Evolutionary conservation across 2,888 invertebrate genomes (phyloP).

Genomic region (Onchidella celtica): DNA sequence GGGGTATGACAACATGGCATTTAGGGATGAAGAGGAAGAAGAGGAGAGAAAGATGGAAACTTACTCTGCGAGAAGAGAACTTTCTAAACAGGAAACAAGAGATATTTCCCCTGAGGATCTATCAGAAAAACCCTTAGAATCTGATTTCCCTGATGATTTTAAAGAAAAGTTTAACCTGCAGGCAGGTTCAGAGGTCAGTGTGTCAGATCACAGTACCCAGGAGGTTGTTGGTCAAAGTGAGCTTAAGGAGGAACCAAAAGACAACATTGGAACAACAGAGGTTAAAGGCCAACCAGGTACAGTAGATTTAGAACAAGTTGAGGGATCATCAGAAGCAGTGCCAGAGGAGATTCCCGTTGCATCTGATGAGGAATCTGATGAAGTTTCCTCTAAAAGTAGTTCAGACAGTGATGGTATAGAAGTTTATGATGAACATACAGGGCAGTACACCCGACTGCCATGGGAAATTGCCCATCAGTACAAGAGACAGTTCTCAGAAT

Average conservation of each 20-base stretch:
- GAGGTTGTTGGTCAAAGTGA: neutral
- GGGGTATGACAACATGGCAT: constrained; percentile 81
- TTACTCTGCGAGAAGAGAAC: constrained; percentile 4
- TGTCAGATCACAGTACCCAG: too few species aligned
- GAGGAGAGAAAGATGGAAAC: neutral
- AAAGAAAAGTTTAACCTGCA: constrained; percentile 56
- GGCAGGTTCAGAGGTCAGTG: constrained; percentile 50
- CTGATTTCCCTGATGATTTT: constrained; percentile 67
- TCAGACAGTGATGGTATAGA: constrained; percentile 68
- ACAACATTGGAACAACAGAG: constrained; percentile 31
- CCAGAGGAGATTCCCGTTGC: neutral
- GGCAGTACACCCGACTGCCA: constrained; percentile 62
- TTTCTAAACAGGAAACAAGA: constrained; percentile 54
- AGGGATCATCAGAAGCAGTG: constrained; percentile 3
- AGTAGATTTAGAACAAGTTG: neutral
- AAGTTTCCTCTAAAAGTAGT: constrained; percentile 59
- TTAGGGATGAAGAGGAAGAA: constrained; percentile 73
- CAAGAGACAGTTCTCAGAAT: constrained; percentile 73
- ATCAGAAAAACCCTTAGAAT: constrained; percentile 63
- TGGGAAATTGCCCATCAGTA: constrained; percentile 75
- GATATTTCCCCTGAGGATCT: constrained; percentile 74
- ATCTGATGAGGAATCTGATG: constrained; percentile 31
- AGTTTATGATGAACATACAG: constrained; percentile 75
- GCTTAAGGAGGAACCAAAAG: constrained; percentile 48
- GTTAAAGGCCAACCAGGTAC: neutral